Evolutionary conservation across 1,140 invertebrate genomes (phyloP).

Genomic region (Cryptotermes secundus): DNA sequence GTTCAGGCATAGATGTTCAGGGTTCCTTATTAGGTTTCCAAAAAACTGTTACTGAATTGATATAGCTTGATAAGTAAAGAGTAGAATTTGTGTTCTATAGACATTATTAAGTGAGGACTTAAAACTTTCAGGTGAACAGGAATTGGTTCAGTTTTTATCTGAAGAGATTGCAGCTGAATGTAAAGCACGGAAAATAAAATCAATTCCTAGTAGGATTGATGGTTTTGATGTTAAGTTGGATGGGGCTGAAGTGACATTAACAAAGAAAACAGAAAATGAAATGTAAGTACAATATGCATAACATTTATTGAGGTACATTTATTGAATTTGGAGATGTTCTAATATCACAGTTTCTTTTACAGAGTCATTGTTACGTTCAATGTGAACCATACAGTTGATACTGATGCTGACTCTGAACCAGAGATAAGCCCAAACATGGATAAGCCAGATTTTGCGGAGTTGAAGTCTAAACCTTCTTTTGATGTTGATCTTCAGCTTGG

Average conservation of each 20-base stretch:
- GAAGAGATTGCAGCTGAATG: conserved; percentile 88
- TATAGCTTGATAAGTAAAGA: too few species aligned
- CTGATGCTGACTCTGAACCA: conserved; percentile 60
- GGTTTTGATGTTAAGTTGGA: conserved; percentile 74
- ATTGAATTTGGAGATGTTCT: not conserved
- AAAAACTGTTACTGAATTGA: not conserved
- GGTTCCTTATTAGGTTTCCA: not conserved
- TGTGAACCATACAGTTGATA: conserved; percentile 87
- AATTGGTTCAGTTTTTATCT: conserved; percentile 80
- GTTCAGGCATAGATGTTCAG: not conserved
- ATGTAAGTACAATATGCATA: conserved; percentile 59
- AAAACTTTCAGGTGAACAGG: conserved; percentile 69
- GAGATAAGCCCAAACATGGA: conserved; percentile 63
- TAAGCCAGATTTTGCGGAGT: conserved; percentile 72
- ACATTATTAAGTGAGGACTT: too few species aligned
- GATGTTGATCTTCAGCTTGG: conserved; percentile 76
- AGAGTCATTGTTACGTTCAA: conserved; percentile 79
- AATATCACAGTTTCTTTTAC: conserved; percentile 37
- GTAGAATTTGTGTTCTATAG: too few species aligned
- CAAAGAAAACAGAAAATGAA: conserved; percentile 72
- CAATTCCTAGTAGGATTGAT: conserved; percentile 71
- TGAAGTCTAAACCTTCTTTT: conserved; percentile 86
- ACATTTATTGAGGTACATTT: not conserved
- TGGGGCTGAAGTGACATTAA: conserved; percentile 75
- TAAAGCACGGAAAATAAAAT: conserved; percentile 73